A percentile compares a stretch with the other conserved stretches of the same genome.
Conservation (phyloP, 2,797 vertebrate species). For the Phyllotis vaccarum region DNA sequence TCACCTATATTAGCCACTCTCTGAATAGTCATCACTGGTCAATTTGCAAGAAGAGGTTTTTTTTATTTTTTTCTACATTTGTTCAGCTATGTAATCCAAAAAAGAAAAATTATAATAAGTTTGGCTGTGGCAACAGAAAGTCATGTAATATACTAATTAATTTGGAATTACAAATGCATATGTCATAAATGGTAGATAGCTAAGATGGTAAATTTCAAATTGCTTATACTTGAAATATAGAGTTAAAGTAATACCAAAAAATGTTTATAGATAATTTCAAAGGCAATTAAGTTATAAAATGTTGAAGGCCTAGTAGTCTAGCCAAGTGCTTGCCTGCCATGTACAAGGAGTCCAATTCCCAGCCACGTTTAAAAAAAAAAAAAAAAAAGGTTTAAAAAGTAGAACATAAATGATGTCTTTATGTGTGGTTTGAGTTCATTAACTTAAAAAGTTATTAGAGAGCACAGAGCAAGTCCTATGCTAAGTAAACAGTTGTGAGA, state of each 20-base stretch:
- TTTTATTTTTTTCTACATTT: background rate
- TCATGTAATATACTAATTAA: background rate
- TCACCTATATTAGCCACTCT: background rate
- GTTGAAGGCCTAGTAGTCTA: background rate
- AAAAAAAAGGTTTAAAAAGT: background rate
- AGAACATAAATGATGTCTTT: background rate
- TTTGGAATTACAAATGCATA: background rate
- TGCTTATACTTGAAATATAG: background rate
- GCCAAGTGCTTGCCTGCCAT: background rate
- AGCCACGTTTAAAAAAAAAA: too few relatives aligned
- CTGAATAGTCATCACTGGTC: background rate
- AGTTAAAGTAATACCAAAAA: background rate
- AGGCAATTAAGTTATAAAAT: background rate
- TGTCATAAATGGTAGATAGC: background rate
- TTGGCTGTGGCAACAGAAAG: background rate
- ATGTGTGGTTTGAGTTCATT: background rate
- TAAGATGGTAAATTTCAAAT: background rate
- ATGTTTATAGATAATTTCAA: background rate
- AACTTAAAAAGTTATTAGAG: background rate
- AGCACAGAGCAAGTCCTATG: background rate
- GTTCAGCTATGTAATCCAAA: background rate
- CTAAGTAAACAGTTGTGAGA: background rate
- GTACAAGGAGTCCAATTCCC: background rate
- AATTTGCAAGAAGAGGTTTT: background rate
- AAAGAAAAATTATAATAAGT: background rate